Evolutionary conservation across 2,113 vertebrate genomes (phyloP), one percentile per base, ranked within the genome.

Genomic region (Sminthopsis crassicaudata): DNA sequence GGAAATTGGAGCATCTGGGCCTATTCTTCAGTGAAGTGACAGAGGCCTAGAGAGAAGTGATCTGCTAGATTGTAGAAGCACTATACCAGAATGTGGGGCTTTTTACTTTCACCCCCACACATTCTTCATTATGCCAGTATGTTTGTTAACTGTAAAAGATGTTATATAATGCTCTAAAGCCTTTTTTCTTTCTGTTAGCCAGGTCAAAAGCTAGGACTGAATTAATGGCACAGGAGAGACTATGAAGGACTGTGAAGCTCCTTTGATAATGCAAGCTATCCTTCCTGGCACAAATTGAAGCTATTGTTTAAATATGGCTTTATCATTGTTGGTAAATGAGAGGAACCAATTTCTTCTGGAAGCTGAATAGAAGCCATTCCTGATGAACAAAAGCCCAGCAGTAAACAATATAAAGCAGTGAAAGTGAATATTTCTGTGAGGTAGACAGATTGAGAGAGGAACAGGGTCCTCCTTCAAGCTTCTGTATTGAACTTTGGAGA

Each of bases 161-260:
- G 96, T 52, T 94, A 42, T 95, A 93, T 90, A 91, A 95, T 52
- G 53, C 94, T 9, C 53, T 95, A 53, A 84, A 48, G 42, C 11
- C 52, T 91, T 95, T 97, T 96, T 76, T 42, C 4, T 96, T 96
- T 95, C 51, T 57, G 91, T 94, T 96, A 25, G 8, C 36, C 60
- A 6, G 30, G 92, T 96, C 51, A 94, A 92, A 97, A 90, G 90
- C 95, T 50, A 53, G 89, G 90, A 57, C 95, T 67, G 24, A 94
- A 84, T 94, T 84, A 93, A 91, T 48, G 19, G 51, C n/a, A 89
- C 76, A 8, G 46, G 89, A 95, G 92, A 53, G 60, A 90, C 46
- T 0, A 19, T 48, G n/a, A 51, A 51, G 10, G 50, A 51, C 30
- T 60, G 93, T 60, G 2, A 7, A 84, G 52, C 14, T 92, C 60